Base-by-base conservation (phyloP, 1,140 invertebrate species). In the Drosophila mauritiana region DNA sequence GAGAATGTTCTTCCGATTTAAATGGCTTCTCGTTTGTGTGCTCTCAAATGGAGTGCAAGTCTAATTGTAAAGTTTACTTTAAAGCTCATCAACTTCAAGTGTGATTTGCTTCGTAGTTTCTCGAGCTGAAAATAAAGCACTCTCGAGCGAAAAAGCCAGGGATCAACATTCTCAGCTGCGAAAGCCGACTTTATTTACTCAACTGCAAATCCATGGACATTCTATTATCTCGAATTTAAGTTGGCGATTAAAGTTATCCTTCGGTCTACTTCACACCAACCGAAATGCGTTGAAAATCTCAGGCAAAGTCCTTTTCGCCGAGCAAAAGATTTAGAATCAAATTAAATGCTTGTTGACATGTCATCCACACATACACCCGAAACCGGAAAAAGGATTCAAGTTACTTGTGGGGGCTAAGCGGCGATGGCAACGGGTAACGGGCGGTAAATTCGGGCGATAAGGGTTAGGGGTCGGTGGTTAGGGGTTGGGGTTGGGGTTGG, bases 321-420 rank as follows among this genome's bases (percentile, higher is more conserved):
- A 54, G 40, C 51, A 63, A 63, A 73, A 75, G 83, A 82, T 78
- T 88, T 82, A 78, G 81, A 85, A 86, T 82, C 78, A 85, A 85
- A 85, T 85, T 85, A 85, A 85, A 85, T 88, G 79, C 78, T 64
- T 82, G 78, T 83, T 80, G 80, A 83, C 81, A 83, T 83, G 65
- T 70, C 68, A 72, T 72, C 76, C 64, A 67, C 76, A 79, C 53
- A 72, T 45, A 57, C 31, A 56, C 27, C n/a, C 15, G 27, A 79
- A 68, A 54, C 43, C 62, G 57, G 63, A 70, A 72, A 63, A 72
- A 64, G 67, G 65, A 72, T 72, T 72, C 51, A 49, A 72, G 68
- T 72, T 70, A 43, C 56, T 70, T 45, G 15, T 15, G 39, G 25
- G 37, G 40, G 48, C 46, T 42, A 51, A 46, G 34, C 17, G 39